Evolutionary conservation across 2,797 vertebrate species (phyloP).

Genomic region (Buphagus erythrorhynchus): DNA sequence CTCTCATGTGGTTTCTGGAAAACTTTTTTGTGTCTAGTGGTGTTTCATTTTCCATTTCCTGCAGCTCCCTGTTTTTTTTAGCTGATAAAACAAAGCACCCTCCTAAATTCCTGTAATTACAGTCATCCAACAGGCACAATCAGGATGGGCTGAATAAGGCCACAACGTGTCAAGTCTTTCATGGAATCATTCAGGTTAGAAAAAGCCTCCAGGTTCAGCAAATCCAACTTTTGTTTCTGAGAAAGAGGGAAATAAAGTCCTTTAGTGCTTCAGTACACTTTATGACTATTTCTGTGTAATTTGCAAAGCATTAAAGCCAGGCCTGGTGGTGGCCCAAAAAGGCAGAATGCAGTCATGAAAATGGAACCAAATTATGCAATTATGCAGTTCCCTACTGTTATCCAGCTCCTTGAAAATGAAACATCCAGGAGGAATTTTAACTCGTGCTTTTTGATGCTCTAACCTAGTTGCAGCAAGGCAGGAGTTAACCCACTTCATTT

Average conservation of each 20-base stretch:
- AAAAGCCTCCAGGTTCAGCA: neutral
- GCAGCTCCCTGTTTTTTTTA: neutral
- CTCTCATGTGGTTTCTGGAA: neutral
- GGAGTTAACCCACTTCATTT: neutral
- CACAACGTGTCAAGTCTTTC: neutral
- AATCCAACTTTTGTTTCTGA: slow-evolving; percentile 1
- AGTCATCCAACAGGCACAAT: neutral
- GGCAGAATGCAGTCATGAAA: neutral
- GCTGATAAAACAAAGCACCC: neutral
- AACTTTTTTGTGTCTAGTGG: neutral
- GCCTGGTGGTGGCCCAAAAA: neutral
- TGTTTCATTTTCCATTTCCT: neutral
- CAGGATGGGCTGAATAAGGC: neutral
- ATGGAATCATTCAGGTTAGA: neutral
- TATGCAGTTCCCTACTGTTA: neutral
- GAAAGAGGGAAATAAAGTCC: neutral
- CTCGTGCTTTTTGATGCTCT: neutral
- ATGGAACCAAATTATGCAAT: neutral
- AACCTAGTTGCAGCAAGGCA: neutral
- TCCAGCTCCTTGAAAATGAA: neutral
- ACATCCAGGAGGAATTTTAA: neutral
- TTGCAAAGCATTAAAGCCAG: slow-evolving; percentile 18
- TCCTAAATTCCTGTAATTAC: slow-evolving; percentile 14
- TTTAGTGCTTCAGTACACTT: neutral
- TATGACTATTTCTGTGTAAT: neutral